Conservation (phyloP, 1,140 invertebrate genomes). For the Cyrtorhinus lividipennis region DNA sequence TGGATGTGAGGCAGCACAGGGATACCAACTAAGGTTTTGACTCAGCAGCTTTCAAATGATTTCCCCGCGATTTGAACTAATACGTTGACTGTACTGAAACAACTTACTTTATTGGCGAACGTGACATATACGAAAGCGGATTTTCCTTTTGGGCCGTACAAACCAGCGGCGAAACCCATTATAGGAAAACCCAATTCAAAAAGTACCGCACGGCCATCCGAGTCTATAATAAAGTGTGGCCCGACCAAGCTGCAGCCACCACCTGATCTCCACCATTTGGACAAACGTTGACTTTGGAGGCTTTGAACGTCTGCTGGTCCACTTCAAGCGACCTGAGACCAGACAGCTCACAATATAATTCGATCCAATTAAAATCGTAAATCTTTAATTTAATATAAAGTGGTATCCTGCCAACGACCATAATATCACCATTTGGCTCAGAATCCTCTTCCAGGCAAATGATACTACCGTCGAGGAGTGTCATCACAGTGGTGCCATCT, state of each 20-base stretch:
- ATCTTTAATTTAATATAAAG: too few species aligned
- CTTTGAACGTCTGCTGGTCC: conserved; percentile 56
- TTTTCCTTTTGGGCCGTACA: conserved; percentile 39
- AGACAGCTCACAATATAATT: conserved; percentile 21
- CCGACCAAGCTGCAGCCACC: conserved; percentile 61
- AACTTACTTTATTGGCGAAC: conserved; percentile 46
- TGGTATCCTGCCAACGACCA: too few species aligned
- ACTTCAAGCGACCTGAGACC: conserved; percentile 57
- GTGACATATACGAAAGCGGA: conserved; percentile 49
- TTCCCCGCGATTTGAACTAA: too few species aligned
- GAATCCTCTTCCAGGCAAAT: not conserved
- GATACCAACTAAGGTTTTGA: too few species aligned
- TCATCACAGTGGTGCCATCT: not conserved
- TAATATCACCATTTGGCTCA: too few species aligned
- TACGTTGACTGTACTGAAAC: too few species aligned
- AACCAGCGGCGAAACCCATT: conserved; percentile 51
- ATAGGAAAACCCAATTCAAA: conserved; percentile 63
- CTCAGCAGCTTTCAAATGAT: too few species aligned
- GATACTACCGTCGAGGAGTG: not conserved
- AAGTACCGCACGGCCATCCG: conserved; percentile 44
- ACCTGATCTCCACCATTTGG: conserved; percentile 54
- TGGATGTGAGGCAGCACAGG: too few species aligned
- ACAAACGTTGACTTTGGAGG: conserved; percentile 55
- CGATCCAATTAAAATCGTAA: conserved; percentile 3
- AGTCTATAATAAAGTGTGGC: conserved; percentile 66